Percentiles rank a stretch among this genome's conserved stretches.
phyloP scores from a whole-genome alignment of 1,140 invertebrate species.

The Eciton burchellii region DNA sequence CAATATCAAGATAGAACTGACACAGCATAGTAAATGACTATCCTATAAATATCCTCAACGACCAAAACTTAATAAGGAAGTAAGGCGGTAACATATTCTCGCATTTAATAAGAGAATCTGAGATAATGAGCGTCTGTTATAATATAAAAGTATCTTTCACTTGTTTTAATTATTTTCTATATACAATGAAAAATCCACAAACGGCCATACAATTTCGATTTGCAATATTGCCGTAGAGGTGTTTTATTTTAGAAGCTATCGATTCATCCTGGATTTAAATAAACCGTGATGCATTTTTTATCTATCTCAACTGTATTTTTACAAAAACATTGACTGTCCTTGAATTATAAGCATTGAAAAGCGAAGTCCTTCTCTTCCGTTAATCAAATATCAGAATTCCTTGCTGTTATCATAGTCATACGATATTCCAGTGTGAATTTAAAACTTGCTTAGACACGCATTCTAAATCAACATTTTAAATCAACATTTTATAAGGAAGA shows the following conservation, averaged over 20 bases:
- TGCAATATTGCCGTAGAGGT: background rate
- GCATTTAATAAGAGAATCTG: constrained; percentile 6
- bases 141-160: constrained; percentile 14
- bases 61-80: constrained; percentile 24
- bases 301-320: no score
- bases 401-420: no score
- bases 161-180: constrained; percentile 9
- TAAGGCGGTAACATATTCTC: constrained; percentile 6
- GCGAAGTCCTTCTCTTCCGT: no score
- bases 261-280: background rate
- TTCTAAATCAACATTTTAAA: no score
- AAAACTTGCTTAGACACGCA: no score
- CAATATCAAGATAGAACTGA: constrained; percentile 32
- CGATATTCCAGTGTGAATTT: no score
- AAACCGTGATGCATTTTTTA: constrained; percentile 2
- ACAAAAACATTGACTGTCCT: no score
- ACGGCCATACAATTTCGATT: constrained; percentile 28
- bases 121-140: background rate
- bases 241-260: constrained; percentile 11
- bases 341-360: no score
- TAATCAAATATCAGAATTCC: no score
- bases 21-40: constrained; percentile 7
- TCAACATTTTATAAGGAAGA: no score
- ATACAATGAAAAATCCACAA: background rate
- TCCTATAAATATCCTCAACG: constrained; percentile 27